A percentile compares a stretch with the other conserved stretches of the same genome.
These are phyloP conservation scores for Acanthococcus lagerstroemiae DNA, from an alignment of 2,888 invertebrate species.

Conservation along the genomic window DNA sequence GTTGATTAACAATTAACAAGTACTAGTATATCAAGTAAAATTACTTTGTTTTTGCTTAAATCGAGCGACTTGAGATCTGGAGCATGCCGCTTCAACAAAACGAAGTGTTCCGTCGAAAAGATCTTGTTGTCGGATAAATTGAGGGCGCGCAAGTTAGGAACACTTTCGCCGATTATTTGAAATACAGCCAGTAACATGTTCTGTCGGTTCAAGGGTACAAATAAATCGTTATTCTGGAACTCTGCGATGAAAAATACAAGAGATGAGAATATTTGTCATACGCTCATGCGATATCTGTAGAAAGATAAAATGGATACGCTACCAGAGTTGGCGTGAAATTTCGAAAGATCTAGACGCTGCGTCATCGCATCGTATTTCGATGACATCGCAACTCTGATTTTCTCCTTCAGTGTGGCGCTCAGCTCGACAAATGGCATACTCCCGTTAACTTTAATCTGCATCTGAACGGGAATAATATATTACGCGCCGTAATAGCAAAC, in stretches of 20 bases:
- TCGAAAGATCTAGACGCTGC: slow-evolving; percentile 67
- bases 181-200: slow-evolving; percentile 61
- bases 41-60: slow-evolving; percentile 17
- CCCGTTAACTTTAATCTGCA: slow-evolving; percentile 18
- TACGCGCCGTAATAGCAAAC: background rate
- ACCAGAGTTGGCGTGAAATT: slow-evolving; percentile 58
- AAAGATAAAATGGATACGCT: background rate
- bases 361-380: slow-evolving; percentile 62
- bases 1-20: no score
- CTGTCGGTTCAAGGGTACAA: slow-evolving; percentile 64
- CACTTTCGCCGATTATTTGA: slow-evolving; percentile 70
- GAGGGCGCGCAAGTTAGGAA: slow-evolving; percentile 69
- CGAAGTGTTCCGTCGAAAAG: slow-evolving; percentile 38
- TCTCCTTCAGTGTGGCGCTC: slow-evolving; percentile 57
- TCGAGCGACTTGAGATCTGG: slow-evolving; percentile 6
- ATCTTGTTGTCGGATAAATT: slow-evolving; percentile 74
- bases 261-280: no score
- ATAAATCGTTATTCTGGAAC: slow-evolving; percentile 42
- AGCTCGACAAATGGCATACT: slow-evolving; percentile 45
- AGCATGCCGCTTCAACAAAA: slow-evolving; percentile 7
- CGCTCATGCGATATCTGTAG: background rate
- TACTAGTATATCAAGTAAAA: no score
- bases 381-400: slow-evolving; percentile 69
- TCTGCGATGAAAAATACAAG: slow-evolving; percentile 46
- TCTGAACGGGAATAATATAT: background rate